Evolutionary conservation across 2,888 invertebrate genomes (phyloP).

Genomic region (Aspidapion aeneum): DNA sequence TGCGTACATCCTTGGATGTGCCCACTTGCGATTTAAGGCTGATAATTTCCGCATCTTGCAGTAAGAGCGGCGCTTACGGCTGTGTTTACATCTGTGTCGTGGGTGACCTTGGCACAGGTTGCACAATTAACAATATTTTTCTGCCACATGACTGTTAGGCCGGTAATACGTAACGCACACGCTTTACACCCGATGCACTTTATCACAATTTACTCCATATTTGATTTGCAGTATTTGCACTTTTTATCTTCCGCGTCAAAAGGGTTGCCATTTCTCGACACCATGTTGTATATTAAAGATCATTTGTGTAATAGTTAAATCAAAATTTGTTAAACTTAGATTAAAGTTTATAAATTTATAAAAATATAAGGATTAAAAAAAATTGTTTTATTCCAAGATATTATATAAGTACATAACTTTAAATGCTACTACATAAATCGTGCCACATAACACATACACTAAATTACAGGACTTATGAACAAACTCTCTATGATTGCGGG

Average conservation of each 20-base stretch:
- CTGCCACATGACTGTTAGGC: constrained; percentile 9
- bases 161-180: constrained; percentile 6
- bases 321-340: too few relatives aligned
- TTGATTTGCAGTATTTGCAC: constrained; percentile 11
- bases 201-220: not conserved
- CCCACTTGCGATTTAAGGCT: not conserved
- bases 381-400: too few relatives aligned
- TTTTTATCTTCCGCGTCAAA: constrained; percentile 1
- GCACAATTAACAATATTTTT: constrained; percentile 4
- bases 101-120: constrained; percentile 5
- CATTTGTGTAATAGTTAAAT: too few relatives aligned
- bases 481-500: too few relatives aligned
- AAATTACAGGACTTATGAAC: too few relatives aligned
- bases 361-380: too few relatives aligned
- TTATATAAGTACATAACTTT: too few relatives aligned
- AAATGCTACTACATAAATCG: too few relatives aligned
- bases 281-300: too few relatives aligned
- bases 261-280: not conserved
- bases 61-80: not conserved
- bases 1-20: not conserved
- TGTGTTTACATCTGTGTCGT: constrained; percentile 3
- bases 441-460: too few relatives aligned
- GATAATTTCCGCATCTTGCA: not conserved
- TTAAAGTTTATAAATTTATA: too few relatives aligned
- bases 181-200: constrained; percentile 6